Conservation (phyloP, 2,113 vertebrate genomes). For the Sitta europaea region DNA sequence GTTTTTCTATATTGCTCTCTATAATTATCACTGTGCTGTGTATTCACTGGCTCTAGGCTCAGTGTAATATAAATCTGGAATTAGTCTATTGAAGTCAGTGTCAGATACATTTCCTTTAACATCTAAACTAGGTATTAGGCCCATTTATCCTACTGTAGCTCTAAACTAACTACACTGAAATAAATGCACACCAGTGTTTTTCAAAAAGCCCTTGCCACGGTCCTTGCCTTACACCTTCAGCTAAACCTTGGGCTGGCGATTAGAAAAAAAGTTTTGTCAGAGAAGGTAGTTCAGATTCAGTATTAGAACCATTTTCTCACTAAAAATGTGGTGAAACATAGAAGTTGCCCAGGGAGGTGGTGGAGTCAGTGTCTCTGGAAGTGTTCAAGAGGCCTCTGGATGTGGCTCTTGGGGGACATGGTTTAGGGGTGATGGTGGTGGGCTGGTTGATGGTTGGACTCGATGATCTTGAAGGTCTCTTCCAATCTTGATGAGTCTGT, state of each 20-base stretch:
- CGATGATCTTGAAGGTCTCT: not conserved
- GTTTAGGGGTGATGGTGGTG: not conserved
- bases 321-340: not conserved
- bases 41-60: conserved; percentile 13
- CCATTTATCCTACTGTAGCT: conserved; percentile 9
- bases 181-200: not conserved
- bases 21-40: not conserved
- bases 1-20: not conserved
- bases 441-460: not conserved
- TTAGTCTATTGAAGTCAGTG: conserved; percentile 12
- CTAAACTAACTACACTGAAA: not conserved
- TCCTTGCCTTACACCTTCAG: not conserved
- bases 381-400: not conserved
- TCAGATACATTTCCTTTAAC: conserved; percentile 30
- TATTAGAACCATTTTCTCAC: not conserved
- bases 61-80: conserved; percentile 21
- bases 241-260: not conserved
- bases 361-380: not conserved
- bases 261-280: not conserved
- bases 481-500: not conserved
- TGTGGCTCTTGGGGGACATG: not conserved
- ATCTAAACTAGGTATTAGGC: not conserved
- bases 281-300: not conserved
- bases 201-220: not conserved
- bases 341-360: not conserved